Percentiles rank a stretch among this genome's conserved stretches.
Conservation (phyloP, 2,797 vertebrate species). For the Cynopterus sphinx region DNA sequence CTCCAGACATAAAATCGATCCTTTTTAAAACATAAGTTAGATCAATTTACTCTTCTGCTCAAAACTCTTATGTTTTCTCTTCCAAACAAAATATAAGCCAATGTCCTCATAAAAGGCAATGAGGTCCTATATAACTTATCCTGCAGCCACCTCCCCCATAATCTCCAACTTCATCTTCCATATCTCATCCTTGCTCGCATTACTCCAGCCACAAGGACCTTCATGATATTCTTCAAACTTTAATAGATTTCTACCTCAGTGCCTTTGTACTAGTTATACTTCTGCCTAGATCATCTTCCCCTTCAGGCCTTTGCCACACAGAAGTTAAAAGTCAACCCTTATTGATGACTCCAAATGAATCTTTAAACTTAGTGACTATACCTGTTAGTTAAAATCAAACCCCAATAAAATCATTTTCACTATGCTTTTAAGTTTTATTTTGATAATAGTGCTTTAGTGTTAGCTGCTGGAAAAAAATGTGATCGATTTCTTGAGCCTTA, state of each 20-base stretch:
- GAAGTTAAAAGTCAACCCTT: background rate
- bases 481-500: too few relatives aligned
- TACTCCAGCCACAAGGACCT: background rate
- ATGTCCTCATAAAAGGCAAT: background rate
- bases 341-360: too few relatives aligned
- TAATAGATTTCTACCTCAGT: background rate
- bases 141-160: background rate
- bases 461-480: too few relatives aligned
- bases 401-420: too few relatives aligned
- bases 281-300: background rate
- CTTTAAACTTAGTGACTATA: too few relatives aligned
- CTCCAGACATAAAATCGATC: background rate
- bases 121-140: background rate
- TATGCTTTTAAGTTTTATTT: too few relatives aligned
- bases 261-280: background rate
- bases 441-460: too few relatives aligned
- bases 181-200: background rate
- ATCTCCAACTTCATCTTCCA: background rate
- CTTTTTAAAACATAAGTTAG: background rate
- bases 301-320: background rate
- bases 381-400: too few relatives aligned
- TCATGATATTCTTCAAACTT: background rate
- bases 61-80: background rate
- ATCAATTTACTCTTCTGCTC: background rate
- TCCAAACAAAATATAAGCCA: constrained; percentile 9